A percentile compares a stretch with the other conserved stretches of the same genome.
Conservation (phyloP, 2,797 vertebrate species). For the Liasis olivaceus region DNA sequence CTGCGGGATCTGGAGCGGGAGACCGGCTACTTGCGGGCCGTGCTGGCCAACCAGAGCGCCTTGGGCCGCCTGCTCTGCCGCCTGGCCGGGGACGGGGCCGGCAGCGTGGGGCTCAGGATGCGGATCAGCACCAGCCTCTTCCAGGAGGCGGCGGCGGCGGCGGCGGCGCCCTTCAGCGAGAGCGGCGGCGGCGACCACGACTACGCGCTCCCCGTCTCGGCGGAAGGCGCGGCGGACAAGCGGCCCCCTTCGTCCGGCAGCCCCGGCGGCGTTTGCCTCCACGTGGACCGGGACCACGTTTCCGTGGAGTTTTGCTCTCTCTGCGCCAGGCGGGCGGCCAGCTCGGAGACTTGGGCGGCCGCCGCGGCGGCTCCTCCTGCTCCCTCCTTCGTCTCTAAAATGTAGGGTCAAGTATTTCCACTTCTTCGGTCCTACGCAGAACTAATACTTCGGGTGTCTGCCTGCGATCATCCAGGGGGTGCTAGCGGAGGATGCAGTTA, state of each 20-base stretch:
- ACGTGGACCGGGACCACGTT: constrained; percentile 95
- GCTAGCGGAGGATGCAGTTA: constrained; percentile 63
- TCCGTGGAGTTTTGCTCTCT: constrained; percentile 98
- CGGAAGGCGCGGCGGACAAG: constrained; percentile 47
- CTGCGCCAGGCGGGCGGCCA: constrained; percentile 83
- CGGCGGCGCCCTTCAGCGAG: constrained; percentile 22
- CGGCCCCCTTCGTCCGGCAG: background rate
- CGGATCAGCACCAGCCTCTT: constrained; percentile 95
- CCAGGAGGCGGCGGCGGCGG: constrained; percentile 74
- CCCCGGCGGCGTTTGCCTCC: constrained; percentile 89
- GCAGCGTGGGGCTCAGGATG: constrained; percentile 76
- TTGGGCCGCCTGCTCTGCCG: constrained; percentile 91
- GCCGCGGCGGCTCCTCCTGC: background rate
- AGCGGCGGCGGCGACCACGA: constrained; percentile 84
- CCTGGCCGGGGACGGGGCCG: constrained; percentile 84
- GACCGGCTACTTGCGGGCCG: constrained; percentile 92
- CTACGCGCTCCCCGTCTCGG: constrained; percentile 90
- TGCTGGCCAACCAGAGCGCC: constrained; percentile 95
- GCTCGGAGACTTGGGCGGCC: background rate
- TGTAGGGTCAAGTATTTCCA: constrained; percentile 96
- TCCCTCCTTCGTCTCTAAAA: constrained; percentile 81
- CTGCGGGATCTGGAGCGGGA: constrained; percentile 92
- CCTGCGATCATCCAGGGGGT: constrained; percentile 51
- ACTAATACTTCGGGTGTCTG: constrained; percentile 60
- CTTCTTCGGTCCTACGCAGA: constrained; percentile 52